phyloP scores from a whole-genome alignment of 2,888 invertebrate species.

The Protodeltote pygarga region DNA sequence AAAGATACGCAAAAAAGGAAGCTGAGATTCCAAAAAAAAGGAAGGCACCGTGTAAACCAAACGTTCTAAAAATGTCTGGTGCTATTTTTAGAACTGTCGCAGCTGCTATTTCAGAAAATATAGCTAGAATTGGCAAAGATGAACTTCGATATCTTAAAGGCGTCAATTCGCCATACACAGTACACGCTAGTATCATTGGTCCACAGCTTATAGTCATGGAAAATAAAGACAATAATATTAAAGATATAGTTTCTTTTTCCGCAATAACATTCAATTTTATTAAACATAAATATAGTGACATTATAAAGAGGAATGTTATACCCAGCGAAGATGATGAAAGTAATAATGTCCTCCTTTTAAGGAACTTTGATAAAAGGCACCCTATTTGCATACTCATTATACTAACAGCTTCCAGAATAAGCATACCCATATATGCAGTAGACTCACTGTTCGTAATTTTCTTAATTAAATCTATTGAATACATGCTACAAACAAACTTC shows the following conservation, averaged over 20 bases:
- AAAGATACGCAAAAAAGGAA: conserved; percentile 44
- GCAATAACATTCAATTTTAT: conserved; percentile 43
- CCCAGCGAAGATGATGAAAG: conserved; percentile 51
- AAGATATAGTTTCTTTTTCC: conserved; percentile 52
- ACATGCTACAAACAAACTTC: conserved; percentile 59
- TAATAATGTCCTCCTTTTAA: conserved; percentile 52
- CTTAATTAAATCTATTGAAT: conserved; percentile 52
- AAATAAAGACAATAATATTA: conserved; percentile 52
- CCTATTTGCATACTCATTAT: conserved; percentile 53
- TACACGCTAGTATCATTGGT: conserved; percentile 56
- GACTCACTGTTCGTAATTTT: conserved; percentile 50
- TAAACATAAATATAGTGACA: conserved; percentile 58
- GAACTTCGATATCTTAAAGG: conserved; percentile 51
- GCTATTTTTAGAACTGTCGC: conserved; percentile 54
- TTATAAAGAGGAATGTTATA: conserved; percentile 50
- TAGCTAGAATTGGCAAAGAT: conserved; percentile 46
- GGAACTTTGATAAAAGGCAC: conserved; percentile 46
- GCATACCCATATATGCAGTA: conserved; percentile 59
- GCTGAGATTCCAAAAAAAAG: conserved; percentile 54
- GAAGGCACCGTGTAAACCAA: conserved; percentile 54
- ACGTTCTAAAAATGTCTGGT: conserved; percentile 48
- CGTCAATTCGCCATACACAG: conserved; percentile 56
- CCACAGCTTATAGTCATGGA: conserved; percentile 58
- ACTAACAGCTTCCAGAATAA: conserved; percentile 60
- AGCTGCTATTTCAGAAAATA: conserved; percentile 45